Conservation (phyloP, 2,797 vertebrate genomes). For the Catamblyrhynchus diadema region DNA sequence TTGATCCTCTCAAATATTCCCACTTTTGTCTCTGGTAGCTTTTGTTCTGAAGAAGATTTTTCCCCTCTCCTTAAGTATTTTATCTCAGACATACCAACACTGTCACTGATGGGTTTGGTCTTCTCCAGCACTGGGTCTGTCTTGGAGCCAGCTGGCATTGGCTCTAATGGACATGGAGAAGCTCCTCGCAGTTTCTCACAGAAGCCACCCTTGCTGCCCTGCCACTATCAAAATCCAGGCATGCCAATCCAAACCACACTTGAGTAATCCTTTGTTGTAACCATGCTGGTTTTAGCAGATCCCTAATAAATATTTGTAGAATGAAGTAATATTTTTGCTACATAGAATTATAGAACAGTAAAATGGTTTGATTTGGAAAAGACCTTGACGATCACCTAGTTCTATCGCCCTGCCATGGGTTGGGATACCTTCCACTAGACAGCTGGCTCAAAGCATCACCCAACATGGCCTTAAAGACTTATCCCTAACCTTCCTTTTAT, state of each 20-base stretch:
- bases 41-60: background rate
- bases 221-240: background rate
- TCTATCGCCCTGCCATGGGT: fast-evolving
- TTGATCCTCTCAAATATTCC: background rate
- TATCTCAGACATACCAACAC: background rate
- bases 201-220: background rate
- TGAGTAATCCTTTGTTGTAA: background rate
- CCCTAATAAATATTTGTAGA: background rate
- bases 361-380: background rate
- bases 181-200: background rate
- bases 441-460: background rate
- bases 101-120: background rate
- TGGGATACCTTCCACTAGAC: background rate
- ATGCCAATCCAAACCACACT: fast-evolving
- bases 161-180: background rate
- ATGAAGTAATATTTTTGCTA: background rate
- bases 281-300: background rate
- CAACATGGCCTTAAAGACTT: background rate
- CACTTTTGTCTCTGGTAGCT: background rate
- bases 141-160: background rate
- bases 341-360: background rate
- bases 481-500: background rate
- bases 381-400: background rate
- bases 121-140: background rate
- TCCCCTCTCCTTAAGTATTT: background rate